Percentiles rank a stretch among this genome's conserved stretches.
phyloP scores from a whole-genome alignment of 1,140 invertebrate species.

The Rhyzopertha dominica region DNA sequence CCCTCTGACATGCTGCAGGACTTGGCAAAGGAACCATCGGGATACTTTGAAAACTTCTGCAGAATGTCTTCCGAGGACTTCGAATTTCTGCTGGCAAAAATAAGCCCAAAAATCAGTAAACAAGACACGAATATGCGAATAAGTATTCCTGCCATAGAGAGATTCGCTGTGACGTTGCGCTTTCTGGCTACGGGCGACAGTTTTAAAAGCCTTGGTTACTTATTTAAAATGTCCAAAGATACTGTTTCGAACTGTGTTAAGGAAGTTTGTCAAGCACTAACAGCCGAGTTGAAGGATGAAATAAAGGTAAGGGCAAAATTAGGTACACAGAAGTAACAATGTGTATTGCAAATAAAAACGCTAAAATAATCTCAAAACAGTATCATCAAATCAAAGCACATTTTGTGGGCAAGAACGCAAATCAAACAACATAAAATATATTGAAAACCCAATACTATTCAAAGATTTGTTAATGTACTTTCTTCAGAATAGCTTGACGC shows the following conservation, averaged over 20 bases:
- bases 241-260: constrained; percentile 7
- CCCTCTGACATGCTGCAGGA: no score
- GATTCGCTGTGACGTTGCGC: constrained; percentile 13
- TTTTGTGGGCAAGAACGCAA: no score
- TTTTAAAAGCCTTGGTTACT: constrained; percentile 9
- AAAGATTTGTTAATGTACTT: no score
- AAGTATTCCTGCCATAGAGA: constrained; percentile 4
- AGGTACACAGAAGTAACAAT: constrained; percentile 6
- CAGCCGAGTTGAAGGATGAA: background rate
- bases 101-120: constrained; percentile 12
- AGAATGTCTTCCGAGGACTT: constrained; percentile 9
- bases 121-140: constrained; percentile 13
- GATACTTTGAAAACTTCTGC: constrained; percentile 13
- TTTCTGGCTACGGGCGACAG: constrained; percentile 18
- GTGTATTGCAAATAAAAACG: background rate
- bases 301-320: constrained; percentile 6
- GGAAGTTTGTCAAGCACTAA: constrained; percentile 15
- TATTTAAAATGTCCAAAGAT: constrained; percentile 16
- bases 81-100: constrained; percentile 11
- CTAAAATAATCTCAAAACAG: constrained; percentile 9
- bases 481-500: no score
- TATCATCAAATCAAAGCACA: constrained; percentile 11
- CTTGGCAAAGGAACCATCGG: no score
- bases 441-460: no score
- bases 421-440: no score